Conservation (phyloP, 2,113 vertebrate species). For the Mobula birostris region DNA sequence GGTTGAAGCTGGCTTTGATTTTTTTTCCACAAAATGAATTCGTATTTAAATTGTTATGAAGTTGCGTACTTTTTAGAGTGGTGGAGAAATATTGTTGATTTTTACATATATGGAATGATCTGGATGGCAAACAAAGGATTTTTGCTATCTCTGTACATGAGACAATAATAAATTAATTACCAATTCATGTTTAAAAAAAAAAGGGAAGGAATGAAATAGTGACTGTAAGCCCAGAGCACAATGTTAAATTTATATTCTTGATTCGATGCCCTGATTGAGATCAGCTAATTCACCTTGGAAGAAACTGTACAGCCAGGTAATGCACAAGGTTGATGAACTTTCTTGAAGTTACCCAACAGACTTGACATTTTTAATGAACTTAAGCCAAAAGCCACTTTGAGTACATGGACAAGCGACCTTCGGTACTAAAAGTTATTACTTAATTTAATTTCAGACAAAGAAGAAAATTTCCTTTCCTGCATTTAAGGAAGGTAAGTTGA, state of each 20-base stretch:
- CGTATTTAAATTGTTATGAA: background rate
- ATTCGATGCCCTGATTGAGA: background rate
- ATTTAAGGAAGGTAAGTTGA: constrained; percentile 74
- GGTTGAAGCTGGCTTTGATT: background rate
- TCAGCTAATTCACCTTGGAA: background rate
- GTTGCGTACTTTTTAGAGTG: too few relatives aligned
- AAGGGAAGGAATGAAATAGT: background rate
- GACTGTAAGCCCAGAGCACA: background rate
- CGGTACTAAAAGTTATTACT: background rate
- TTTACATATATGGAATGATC: background rate
- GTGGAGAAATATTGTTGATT: background rate
- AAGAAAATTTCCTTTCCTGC: constrained; percentile 52
- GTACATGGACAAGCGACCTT: background rate
- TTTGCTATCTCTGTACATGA: too few relatives aligned
- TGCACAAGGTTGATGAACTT: too few relatives aligned
- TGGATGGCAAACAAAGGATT: too few relatives aligned
- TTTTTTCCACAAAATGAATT: background rate
- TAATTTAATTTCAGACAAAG: constrained; percentile 55
- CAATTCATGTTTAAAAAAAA: background rate
- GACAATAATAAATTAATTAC: too few relatives aligned
- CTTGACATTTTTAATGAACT: background rate
- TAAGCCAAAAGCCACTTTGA: background rate
- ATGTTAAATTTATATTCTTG: background rate
- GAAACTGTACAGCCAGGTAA: background rate
- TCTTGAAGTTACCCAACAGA: background rate